Evolutionary conservation across 2,888 invertebrate genomes (phyloP).

Genomic region (Cremastobaeus sp.): DNA sequence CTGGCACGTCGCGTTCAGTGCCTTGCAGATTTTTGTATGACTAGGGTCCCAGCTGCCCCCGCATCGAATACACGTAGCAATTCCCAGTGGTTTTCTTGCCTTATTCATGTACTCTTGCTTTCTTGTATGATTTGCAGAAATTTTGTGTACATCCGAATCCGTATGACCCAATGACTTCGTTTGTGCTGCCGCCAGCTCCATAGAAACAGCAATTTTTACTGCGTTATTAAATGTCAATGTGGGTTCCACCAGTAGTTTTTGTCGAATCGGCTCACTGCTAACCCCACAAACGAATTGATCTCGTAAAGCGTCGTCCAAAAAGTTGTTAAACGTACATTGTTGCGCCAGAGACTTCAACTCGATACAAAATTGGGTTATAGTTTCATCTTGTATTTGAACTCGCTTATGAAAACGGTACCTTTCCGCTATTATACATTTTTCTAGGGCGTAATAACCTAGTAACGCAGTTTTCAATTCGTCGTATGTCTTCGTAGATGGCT

Average conservation of each 20-base stretch:
- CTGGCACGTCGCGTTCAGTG: not conserved
- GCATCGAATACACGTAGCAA: conserved; percentile 1
- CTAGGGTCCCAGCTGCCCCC: not conserved
- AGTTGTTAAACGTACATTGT: not conserved
- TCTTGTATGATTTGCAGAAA: not conserved
- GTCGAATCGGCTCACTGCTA: not conserved
- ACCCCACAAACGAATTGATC: conserved; percentile 12
- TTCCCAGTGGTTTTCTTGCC: no score
- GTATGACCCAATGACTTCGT: conserved; percentile 1
- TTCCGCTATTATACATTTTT: conserved; percentile 15
- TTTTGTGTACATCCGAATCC: not conserved
- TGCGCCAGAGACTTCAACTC: conserved; percentile 5
- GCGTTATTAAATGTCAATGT: conserved; percentile 10
- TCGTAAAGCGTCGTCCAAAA: conserved; percentile 11
- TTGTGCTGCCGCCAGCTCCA: conserved; percentile 3
- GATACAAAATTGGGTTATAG: conserved; percentile 3
- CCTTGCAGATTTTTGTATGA: conserved; percentile 1
- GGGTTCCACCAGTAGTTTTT: not conserved
- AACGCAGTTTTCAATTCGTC: conserved; percentile 44
- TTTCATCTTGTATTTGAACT: not conserved
- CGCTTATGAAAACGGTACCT: conserved; percentile 10
- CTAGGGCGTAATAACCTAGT: not conserved
- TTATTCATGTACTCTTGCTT: no score
- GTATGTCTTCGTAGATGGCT: conserved; percentile 52
- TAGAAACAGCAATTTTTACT: not conserved